These are phyloP conservation scores for Hofmannophila pseudospretella DNA, from an alignment of 2,888 invertebrate species.

Conservation along the genomic window DNA sequence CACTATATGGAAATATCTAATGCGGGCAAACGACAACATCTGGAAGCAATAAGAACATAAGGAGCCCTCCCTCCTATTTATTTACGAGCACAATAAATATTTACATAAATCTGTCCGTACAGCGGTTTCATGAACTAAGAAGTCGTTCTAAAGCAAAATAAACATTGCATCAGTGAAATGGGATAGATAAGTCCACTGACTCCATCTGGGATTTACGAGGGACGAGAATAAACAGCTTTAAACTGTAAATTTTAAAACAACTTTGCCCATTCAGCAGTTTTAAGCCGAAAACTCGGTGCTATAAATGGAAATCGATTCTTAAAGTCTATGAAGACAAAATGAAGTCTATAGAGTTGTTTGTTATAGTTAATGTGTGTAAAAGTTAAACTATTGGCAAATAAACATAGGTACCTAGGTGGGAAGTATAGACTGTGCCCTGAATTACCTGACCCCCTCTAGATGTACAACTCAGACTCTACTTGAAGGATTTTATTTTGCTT, in stretches of 20 bases:
- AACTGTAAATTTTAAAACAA: slow-evolving; percentile 1
- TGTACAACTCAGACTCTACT: no score
- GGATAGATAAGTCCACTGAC: slow-evolving; percentile 18
- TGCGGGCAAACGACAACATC: background rate
- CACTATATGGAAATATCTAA: no score
- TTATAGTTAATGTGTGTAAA: no score
- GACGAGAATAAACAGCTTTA: slow-evolving; percentile 22
- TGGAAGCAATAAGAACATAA: background rate
- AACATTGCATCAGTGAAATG: slow-evolving; percentile 19
- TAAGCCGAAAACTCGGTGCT: background rate
- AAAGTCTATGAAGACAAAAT: no score
- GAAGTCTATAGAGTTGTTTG: no score
- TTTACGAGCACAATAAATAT: slow-evolving; percentile 12
- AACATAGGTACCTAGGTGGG: no score
- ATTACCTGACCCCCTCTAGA: no score
- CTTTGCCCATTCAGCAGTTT: background rate
- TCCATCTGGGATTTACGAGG: slow-evolving; percentile 7
- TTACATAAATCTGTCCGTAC: slow-evolving; percentile 14
- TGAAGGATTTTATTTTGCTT: no score
- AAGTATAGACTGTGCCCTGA: no score
- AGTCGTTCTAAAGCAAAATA: slow-evolving; percentile 14
- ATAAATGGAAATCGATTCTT: background rate
- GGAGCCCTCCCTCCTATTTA: background rate
- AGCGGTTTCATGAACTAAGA: slow-evolving; percentile 12
- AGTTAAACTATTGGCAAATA: no score